Evolutionary conservation across 2,113 vertebrate species (phyloP), one percentile per base, ranked within the genome.

Genomic region (Planiliza haematocheilus): DNA sequence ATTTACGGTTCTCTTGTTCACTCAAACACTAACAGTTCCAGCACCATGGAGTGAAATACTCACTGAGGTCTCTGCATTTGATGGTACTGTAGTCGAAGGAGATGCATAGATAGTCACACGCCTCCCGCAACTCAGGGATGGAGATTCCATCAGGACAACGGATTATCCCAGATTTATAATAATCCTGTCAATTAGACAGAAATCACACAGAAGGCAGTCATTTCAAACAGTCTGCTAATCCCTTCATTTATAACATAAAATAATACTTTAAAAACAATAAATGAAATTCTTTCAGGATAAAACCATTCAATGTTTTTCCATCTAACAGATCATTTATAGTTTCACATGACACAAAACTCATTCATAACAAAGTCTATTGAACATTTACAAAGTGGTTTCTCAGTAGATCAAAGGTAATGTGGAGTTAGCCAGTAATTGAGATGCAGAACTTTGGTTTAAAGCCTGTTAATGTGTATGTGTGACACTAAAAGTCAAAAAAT

Each of bases 61-160:
- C 94, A 99, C 98, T 98, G 58, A 99, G 96, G 93, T 99, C 98
- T 95, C 97, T 96, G 94, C 98, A 99, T 94, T 99, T 99, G 91
- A 99, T 99, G 85, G 97, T 99, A 91, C 97, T 97, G 77, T 98
- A 99, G 91, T 99, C 98, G 59, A 99, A 99, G 71, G 97, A 97
- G 93, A 99, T 99, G 93, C 98, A 99, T 86, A 99, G 97, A 95
- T 99, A 99, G 93, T 99, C 97, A 71, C 97, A 99, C 0, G 97
- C 97, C 93, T 99, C 97, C 90, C 97, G 95, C 86, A 99, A 49
- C 82, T 99, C 98, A n/a, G 98, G 98, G 92, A 99, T 98, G 83
- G 97, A 98, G 92, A 99, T 99, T 85, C 98, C 98, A 94, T 99
- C 97, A 81, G 97, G 98, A 89, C 98, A 99, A 63, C 98, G 97